Conservation (phyloP, 2,113 vertebrate species). For the Crotalus viridis region DNA sequence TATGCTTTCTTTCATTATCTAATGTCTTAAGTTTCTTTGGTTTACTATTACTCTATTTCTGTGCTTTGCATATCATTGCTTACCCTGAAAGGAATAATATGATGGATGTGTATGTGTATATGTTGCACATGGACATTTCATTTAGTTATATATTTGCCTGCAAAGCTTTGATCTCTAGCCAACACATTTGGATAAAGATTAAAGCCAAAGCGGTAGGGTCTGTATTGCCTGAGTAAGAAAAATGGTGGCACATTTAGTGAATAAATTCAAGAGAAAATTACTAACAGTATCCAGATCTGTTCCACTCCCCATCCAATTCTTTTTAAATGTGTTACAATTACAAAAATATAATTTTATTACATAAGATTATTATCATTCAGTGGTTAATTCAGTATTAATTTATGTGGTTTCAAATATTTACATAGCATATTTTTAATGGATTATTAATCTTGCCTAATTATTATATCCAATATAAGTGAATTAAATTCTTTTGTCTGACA, state of each 20-base stretch:
- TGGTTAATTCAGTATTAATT: neutral
- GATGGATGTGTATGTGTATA: neutral
- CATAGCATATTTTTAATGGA: neutral
- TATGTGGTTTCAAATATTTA: neutral
- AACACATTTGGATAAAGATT: constrained; percentile 24
- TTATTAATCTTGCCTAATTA: constrained; percentile 13
- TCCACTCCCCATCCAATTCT: neutral
- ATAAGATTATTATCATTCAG: neutral
- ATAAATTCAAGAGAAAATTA: constrained; percentile 29
- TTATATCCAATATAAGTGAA: neutral
- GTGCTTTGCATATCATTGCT: neutral
- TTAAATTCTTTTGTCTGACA: constrained; percentile 1
- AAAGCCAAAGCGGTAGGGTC: constrained; percentile 12
- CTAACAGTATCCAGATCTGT: constrained; percentile 11
- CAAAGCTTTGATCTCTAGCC: constrained; percentile 22
- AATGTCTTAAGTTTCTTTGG: neutral
- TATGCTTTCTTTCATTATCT: neutral
- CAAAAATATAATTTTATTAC: neutral
- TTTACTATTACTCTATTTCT: neutral
- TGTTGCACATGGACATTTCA: constrained; percentile 16
- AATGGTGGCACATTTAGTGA: constrained; percentile 11
- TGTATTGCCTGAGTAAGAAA: constrained; percentile 21
- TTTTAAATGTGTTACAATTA: neutral
- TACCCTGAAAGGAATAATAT: neutral
- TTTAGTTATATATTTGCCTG: constrained; percentile 25